Evolutionary conservation across 2,888 invertebrate genomes (phyloP), one percentile per base, ranked within the genome.

Genomic region (Acrobasis consociella): DNA sequence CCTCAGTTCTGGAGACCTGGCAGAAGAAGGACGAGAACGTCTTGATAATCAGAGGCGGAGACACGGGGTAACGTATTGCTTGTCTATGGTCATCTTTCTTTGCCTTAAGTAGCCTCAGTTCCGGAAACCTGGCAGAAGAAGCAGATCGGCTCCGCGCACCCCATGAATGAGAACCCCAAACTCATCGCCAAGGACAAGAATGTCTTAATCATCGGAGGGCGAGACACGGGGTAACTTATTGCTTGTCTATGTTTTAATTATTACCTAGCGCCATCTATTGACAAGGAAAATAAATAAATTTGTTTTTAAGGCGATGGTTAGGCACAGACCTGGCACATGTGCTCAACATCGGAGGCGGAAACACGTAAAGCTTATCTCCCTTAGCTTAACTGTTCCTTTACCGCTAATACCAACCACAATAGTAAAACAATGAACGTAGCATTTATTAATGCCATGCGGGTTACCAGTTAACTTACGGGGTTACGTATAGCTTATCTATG

Each of bases 91-190:
- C 22, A 22, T 22, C 22, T 22, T 22, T 3, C 22, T 22, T 3
- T 22, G 22, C 22, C 22, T 22, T 22, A 2, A 22, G 22, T 22
- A 98, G 99, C 85, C 94, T 96, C 86, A 97, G 97, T 80, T 68
- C 94, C 99, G 62, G 98, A 99, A 88, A 96, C 95, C 65, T 99
- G 98, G 96, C 99, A 99, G 91, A 98, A 99, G 93, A 96, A 97
- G 78, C 98, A 99, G 85, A 94, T 96, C 86, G 97, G 97, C 80
- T 68, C 83, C 86, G 56, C 77, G 2, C 71, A 65, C 17, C 63
- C 51, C 65, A 66, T 64, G 62, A 88, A 91, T 67, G 87, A 91
- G 16, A 86, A 93, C 61, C 86, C 87, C 0, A 80, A 80, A 22
- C 94, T 98, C 38, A 95, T 95, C 65, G 99, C 99, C 13, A 96